Evolutionary conservation across 2,888 invertebrate species (phyloP).

Genomic region (Cephus spinipes): DNA sequence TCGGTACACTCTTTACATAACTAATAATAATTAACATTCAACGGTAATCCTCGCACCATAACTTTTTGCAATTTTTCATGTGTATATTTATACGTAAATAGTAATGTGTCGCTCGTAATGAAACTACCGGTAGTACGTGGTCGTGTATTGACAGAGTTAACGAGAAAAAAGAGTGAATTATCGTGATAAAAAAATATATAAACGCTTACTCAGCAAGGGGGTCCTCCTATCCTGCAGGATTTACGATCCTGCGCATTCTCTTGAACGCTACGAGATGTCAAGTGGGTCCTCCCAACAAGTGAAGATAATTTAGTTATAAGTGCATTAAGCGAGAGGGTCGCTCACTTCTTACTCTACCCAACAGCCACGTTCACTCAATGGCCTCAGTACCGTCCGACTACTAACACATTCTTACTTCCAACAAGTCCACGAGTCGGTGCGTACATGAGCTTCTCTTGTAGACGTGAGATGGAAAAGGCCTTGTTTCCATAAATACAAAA

Average conservation of each 20-base stretch:
- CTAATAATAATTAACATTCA: not conserved
- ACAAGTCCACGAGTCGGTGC: not conserved
- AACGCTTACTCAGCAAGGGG: not conserved
- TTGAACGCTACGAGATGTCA: not conserved
- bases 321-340: not conserved
- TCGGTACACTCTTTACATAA: not conserved
- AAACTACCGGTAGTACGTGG: not conserved
- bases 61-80: not conserved
- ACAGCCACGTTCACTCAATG: not conserved
- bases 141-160: not conserved
- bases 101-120: not conserved
- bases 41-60: not conserved
- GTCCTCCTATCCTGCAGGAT: not conserved
- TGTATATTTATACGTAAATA: not conserved
- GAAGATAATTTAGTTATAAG: not conserved
- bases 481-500: not conserved
- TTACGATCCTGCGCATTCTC: not conserved
- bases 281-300: not conserved
- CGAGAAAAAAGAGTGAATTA: not conserved
- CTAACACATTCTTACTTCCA: not conserved
- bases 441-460: not conserved
- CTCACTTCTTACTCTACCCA: not conserved
- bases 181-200: not conserved
- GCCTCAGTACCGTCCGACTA: not conserved
- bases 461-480: not conserved